phyloP scores from a whole-genome alignment of 2,113 vertebrate genomes.

The Amazona vittata region DNA sequence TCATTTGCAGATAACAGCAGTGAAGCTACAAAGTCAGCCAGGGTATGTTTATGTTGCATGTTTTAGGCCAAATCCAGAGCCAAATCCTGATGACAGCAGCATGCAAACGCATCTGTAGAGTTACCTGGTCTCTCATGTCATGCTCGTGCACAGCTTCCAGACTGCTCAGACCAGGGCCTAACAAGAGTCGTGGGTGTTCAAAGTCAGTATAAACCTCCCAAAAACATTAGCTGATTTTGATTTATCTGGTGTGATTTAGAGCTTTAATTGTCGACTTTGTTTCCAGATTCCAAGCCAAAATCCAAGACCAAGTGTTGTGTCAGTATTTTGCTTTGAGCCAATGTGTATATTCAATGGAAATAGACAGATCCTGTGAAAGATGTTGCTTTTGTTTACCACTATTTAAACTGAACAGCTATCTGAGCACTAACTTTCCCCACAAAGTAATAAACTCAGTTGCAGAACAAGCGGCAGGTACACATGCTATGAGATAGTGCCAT shows the following conservation, averaged over 20 bases:
- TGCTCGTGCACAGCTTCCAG: background rate
- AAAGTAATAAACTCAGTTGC: background rate
- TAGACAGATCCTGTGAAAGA: background rate
- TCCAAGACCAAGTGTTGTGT: background rate
- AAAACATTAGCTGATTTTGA: background rate
- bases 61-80: background rate
- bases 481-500: background rate
- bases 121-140: background rate
- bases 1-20: background rate
- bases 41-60: background rate
- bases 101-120: background rate
- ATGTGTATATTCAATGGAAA: background rate
- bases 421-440: background rate
- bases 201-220: background rate
- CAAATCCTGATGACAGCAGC: background rate
- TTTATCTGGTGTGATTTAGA: background rate
- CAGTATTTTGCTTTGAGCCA: background rate
- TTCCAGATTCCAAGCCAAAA: background rate
- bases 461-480: accelerated
- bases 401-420: background rate
- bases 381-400: background rate
- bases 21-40: background rate
- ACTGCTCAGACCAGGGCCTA: background rate
- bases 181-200: background rate
- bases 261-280: background rate